Percentiles rank a stretch among this genome's conserved stretches.
phyloP scores from a whole-genome alignment of 2,113 vertebrate species.

The Apteryx mantelli region DNA sequence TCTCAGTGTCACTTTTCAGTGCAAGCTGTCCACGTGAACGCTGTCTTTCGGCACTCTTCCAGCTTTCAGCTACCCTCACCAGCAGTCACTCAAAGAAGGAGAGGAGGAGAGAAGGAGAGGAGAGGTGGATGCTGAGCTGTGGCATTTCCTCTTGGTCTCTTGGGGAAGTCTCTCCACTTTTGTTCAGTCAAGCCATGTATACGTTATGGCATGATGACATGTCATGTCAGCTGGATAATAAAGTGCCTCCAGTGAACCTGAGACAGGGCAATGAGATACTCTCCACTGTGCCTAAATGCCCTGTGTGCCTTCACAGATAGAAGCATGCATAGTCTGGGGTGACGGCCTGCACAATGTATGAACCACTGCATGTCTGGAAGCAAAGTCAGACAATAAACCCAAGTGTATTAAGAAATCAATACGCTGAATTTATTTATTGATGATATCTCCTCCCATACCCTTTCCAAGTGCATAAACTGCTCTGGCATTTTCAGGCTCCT shows the following conservation, averaged over 20 bases:
- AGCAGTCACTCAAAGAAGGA: accelerated
- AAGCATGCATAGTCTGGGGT: accelerated
- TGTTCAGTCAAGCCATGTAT: neutral
- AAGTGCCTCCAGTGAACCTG: neutral
- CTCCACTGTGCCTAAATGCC: neutral
- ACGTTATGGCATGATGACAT: neutral
- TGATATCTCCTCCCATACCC: neutral
- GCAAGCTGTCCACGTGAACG: neutral
- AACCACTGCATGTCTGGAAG: neutral
- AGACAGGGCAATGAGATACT: neutral
- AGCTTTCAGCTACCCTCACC: accelerated
- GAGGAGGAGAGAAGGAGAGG: neutral
- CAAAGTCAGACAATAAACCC: neutral
- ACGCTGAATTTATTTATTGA: neutral
- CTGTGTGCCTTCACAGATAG: neutral
- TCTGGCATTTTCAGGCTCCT: neutral
- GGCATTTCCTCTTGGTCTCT: neutral
- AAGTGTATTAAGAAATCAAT: neutral
- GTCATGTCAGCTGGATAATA: neutral
- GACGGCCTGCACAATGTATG: neutral
- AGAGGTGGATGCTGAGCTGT: accelerated
- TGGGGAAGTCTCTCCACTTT: neutral
- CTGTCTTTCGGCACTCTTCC: neutral
- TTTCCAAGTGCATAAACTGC: neutral
- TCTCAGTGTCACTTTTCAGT: neutral